Percentiles rank a stretch among this genome's conserved stretches.
Evolutionary conservation across 2,113 vertebrate species (phyloP).

Genomic region (Pholis gunnellus): DNA sequence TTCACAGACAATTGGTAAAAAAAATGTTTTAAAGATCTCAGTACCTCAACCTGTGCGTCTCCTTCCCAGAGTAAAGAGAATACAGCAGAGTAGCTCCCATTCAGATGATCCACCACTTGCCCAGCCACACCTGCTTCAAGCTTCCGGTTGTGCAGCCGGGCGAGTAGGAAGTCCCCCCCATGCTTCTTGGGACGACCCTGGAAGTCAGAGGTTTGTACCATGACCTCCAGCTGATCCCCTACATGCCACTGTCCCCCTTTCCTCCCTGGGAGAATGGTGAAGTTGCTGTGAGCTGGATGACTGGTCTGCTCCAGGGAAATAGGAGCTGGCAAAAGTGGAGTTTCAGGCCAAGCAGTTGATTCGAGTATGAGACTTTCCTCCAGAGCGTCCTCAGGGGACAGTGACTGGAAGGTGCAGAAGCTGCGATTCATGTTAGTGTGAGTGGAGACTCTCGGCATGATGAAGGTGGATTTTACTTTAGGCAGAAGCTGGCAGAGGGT

Average conservation of each 20-base stretch:
- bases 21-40: too few relatives aligned
- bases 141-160: too few relatives aligned
- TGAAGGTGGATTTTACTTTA: neutral
- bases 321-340: slow-evolving; percentile 44
- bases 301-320: slow-evolving; percentile 84
- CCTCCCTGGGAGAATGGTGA: slow-evolving; percentile 82
- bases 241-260: slow-evolving; percentile 75
- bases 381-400: slow-evolving; percentile 79
- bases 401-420: slow-evolving; percentile 72
- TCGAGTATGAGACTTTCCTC: slow-evolving; percentile 86
- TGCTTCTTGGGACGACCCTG: slow-evolving; percentile 86
- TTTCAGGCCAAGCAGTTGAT: slow-evolving; percentile 84
- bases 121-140: too few relatives aligned
- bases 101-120: too few relatives aligned
- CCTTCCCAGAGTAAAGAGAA: slow-evolving; percentile 93
- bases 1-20: too few relatives aligned
- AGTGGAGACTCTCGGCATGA: fast-evolving
- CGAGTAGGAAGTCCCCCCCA: too few relatives aligned
- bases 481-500: neutral
- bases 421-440: fast-evolving
- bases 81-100: slow-evolving; percentile 36
- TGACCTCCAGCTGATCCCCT: slow-evolving; percentile 88
- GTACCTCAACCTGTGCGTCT: slow-evolving; percentile 82
- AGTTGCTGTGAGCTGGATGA: slow-evolving; percentile 87
- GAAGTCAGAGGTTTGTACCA: slow-evolving; percentile 88